These are phyloP conservation scores for Pristionchus arcanus DNA, from an alignment of 2,888 invertebrate species.

Conservation along the genomic window DNA sequence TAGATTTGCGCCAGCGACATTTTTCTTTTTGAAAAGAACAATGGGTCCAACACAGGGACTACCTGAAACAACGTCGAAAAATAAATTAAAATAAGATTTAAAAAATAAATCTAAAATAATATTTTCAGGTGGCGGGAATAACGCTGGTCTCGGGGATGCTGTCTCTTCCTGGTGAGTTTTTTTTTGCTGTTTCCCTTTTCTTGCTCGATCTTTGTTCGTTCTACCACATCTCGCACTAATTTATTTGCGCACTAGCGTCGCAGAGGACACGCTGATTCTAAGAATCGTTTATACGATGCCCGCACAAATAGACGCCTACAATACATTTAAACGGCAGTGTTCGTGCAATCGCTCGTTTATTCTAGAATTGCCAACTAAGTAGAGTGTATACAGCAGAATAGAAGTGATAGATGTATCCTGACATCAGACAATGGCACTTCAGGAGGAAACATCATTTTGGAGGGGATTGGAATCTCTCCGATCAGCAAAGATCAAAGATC, in stretches of 20 bases:
- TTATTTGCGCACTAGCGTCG: not conserved
- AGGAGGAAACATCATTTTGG: too few relatives aligned
- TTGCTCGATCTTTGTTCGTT: not conserved
- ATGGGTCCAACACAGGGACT: not conserved
- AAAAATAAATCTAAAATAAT: not conserved
- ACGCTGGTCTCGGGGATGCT: not conserved
- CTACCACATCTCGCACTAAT: not conserved
- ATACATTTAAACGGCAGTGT: too few relatives aligned
- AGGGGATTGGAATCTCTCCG: too few relatives aligned
- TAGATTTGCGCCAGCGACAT: conserved; percentile 11
- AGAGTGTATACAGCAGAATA: not conserved
- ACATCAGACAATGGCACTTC: too few relatives aligned
- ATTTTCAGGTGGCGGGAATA: not conserved
- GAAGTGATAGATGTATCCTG: too few relatives aligned
- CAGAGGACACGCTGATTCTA: not conserved
- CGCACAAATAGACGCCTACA: too few relatives aligned
- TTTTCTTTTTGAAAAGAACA: not conserved
- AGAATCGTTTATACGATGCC: too few relatives aligned
- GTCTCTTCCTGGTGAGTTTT: not conserved
- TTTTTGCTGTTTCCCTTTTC: too few relatives aligned
- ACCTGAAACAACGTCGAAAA: not conserved
- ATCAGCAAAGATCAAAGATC: not conserved
- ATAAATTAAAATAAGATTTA: not conserved
- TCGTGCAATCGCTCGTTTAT: too few relatives aligned
- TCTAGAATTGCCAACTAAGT: not conserved